Conservation (phyloP, 1,140 invertebrate genomes). For the Caenorhabditis tropicalis region DNA sequence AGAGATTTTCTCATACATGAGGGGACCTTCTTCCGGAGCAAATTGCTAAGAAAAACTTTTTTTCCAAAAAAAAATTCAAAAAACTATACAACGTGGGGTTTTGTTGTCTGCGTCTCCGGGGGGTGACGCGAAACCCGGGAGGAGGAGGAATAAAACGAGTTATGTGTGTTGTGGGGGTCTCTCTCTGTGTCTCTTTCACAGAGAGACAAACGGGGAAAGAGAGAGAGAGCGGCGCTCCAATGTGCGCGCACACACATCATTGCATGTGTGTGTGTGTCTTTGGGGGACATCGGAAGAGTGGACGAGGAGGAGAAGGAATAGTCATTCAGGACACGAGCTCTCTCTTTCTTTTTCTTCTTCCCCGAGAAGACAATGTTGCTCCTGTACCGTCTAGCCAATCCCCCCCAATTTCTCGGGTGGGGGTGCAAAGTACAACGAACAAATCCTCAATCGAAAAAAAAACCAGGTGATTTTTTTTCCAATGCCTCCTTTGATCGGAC, state of each 20-base stretch:
- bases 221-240: background rate
- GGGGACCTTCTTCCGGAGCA: no score
- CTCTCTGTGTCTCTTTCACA: background rate
- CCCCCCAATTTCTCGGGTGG: no score
- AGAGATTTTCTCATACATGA: no score
- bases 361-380: background rate
- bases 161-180: background rate
- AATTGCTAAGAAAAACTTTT: no score
- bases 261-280: background rate
- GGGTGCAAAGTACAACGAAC: background rate
- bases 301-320: background rate
- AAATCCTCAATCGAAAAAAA: background rate
- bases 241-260: background rate
- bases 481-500: no score
- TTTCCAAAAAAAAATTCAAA: no score
- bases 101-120: background rate
- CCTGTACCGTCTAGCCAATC: background rate
- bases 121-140: background rate
- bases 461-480: no score
- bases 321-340: background rate
- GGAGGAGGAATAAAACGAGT: slow-evolving; percentile 10
- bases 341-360: background rate
- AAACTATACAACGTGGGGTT: background rate
- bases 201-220: no score
- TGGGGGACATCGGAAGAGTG: background rate